Percentiles rank a stretch among this genome's conserved stretches.
These are phyloP conservation scores for Pelodiscus sinensis DNA, from an alignment of 2,113 vertebrate genomes.

Conservation along the genomic window DNA sequence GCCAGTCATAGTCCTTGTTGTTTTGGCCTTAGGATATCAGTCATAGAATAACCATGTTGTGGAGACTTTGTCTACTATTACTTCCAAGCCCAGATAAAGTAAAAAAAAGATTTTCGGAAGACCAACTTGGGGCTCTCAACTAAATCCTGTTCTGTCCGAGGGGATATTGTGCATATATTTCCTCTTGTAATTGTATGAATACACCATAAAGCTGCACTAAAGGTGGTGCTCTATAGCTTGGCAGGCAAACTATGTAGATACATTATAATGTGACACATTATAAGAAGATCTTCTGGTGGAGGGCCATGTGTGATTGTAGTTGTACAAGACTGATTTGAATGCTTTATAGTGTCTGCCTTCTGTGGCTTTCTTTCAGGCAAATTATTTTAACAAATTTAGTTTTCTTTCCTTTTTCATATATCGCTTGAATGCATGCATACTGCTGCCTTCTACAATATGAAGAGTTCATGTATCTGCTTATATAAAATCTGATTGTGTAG, in stretches of 20 bases:
- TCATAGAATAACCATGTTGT: not conserved
- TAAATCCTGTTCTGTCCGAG: not conserved
- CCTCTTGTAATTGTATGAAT: not conserved
- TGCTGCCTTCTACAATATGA: not conserved
- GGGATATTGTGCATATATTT: not conserved
- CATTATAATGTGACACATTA: not conserved
- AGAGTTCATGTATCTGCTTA: not conserved
- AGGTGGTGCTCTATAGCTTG: not conserved
- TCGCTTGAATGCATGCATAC: not conserved
- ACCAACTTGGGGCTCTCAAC: not conserved
- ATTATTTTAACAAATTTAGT: not conserved
- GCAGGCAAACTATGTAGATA: not conserved
- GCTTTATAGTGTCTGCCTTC: not conserved
- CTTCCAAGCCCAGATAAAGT: not conserved
- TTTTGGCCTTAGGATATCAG: not conserved
- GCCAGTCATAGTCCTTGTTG: too few relatives aligned
- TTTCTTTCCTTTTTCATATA: not conserved
- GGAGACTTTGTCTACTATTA: not conserved
- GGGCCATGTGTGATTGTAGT: not conserved
- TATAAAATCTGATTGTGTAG: rapidly evolving
- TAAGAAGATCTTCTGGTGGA: not conserved
- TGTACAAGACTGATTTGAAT: not conserved
- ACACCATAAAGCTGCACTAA: not conserved
- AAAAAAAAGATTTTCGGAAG: not conserved
- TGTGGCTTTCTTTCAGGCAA: not conserved